Evolutionary conservation across 2,888 invertebrate genomes (phyloP).

Genomic region (Microdon myrmicae): DNA sequence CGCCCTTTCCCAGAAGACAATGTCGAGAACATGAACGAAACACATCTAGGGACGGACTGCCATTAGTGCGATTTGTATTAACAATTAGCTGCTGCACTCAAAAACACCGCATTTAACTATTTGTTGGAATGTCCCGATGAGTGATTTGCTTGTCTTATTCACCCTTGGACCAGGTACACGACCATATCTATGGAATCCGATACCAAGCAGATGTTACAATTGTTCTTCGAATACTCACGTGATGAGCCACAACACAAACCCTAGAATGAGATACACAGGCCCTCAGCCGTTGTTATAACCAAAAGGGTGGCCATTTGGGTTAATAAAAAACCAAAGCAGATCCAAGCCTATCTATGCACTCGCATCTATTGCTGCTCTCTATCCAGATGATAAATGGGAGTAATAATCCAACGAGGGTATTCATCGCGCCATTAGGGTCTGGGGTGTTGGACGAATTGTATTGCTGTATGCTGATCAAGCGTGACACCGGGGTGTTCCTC

Average conservation of each 20-base stretch:
- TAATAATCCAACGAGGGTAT: slow-evolving; percentile 45
- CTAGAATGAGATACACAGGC: neutral
- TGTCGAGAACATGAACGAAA: slow-evolving; percentile 1
- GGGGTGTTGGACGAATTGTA: neutral
- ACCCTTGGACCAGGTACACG: slow-evolving; percentile 40
- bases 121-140: slow-evolving; percentile 26
- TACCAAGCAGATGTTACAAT: slow-evolving; percentile 48
- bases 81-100: slow-evolving; percentile 50
- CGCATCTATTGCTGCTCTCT: slow-evolving; percentile 10
- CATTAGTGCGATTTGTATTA: slow-evolving; percentile 49
- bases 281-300: slow-evolving; percentile 28
- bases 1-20: neutral
- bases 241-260: slow-evolving; percentile 3
- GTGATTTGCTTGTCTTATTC: slow-evolving; percentile 19
- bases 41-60: slow-evolving; percentile 21
- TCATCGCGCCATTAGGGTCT: slow-evolving; percentile 13
- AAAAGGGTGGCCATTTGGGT: slow-evolving; percentile 36
- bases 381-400: slow-evolving; percentile 26
- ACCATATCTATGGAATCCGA: slow-evolving; percentile 36
- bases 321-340: slow-evolving; percentile 19
- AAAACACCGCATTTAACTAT: slow-evolving; percentile 41
- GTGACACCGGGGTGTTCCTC: slow-evolving; percentile 33
- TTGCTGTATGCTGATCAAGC: slow-evolving; percentile 40
- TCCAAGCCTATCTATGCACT: slow-evolving; percentile 16
- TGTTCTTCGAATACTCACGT: slow-evolving; percentile 30